These are phyloP conservation scores for Entelurus aequoreus DNA, from an alignment of 2,113 vertebrate species.

Conservation along the genomic window DNA sequence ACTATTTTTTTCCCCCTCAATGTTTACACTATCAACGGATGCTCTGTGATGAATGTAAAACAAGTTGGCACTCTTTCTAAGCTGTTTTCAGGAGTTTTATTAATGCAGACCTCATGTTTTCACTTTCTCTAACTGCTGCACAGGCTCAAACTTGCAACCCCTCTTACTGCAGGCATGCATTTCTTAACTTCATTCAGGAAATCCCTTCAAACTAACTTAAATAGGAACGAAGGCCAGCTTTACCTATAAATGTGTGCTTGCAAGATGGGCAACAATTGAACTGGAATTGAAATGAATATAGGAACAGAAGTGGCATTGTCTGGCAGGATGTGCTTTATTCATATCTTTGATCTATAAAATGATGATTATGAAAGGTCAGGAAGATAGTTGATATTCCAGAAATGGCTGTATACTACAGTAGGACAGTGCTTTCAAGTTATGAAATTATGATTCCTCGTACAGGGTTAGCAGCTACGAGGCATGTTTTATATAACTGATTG, in stretches of 20 bases:
- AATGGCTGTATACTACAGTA: neutral
- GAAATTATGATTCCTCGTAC: too few relatives aligned
- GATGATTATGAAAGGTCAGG: neutral
- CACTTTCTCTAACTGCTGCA: constrained; percentile 14
- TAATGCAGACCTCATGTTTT: constrained; percentile 23
- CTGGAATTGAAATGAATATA: neutral
- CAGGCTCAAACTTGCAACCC: constrained; percentile 6
- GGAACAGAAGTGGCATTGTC: neutral
- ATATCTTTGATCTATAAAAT: neutral
- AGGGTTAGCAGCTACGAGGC: too few relatives aligned
- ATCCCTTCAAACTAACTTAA: neutral
- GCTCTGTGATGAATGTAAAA: constrained; percentile 22
- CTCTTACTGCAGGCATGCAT: constrained; percentile 3
- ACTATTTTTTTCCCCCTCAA: constrained; percentile 4
- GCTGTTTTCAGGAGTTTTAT: constrained; percentile 32
- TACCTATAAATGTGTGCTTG: neutral
- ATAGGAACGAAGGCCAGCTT: neutral
- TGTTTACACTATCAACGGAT: constrained; percentile 51
- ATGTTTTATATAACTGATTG: neutral
- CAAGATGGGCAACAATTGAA: neutral
- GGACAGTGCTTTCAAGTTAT: neutral
- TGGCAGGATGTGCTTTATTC: too few relatives aligned
- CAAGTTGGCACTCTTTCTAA: constrained; percentile 12
- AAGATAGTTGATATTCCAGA: neutral
- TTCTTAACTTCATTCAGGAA: neutral